phyloP scores from a whole-genome alignment of 2,113 vertebrate species.

The Thamnophis sirtalis region DNA sequence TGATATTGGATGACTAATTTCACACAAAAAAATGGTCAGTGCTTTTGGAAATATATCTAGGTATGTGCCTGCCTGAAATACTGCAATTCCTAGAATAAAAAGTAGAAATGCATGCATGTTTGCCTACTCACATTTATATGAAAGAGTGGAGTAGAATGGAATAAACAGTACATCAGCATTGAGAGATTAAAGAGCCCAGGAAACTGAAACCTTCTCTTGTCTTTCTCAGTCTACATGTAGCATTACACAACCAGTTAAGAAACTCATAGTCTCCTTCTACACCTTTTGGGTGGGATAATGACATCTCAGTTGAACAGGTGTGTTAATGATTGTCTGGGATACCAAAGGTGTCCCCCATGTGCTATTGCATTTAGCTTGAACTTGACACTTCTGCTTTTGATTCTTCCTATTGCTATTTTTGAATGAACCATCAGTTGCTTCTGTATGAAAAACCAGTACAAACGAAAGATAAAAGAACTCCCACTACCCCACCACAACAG shows the following conservation, averaged over 20 bases:
- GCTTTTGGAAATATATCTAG: neutral
- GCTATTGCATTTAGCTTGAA: neutral
- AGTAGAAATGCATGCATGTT: neutral
- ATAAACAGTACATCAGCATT: slow-evolving; percentile 3
- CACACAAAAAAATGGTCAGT: neutral
- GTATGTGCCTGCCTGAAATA: neutral
- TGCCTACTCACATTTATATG: neutral
- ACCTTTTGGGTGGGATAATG: neutral
- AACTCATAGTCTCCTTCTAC: neutral
- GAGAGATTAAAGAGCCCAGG: slow-evolving; percentile 12
- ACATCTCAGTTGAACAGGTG: neutral
- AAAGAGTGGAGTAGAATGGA: too few relatives aligned
- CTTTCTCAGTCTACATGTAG: neutral
- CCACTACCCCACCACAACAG: neutral
- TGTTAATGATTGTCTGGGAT: neutral
- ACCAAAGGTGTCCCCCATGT: neutral
- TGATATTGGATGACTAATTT: neutral
- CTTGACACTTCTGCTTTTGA: neutral
- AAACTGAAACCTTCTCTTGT: neutral
- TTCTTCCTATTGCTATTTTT: neutral
- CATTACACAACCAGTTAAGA: neutral
- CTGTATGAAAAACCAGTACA: neutral
- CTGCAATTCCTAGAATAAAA: neutral
- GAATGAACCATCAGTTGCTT: slow-evolving; percentile 7
- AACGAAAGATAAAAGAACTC: neutral